A percentile compares a stretch with the other conserved stretches of the same genome.
Conservation (phyloP, 2,797 vertebrate species). For the Numenius phaeopus region DNA sequence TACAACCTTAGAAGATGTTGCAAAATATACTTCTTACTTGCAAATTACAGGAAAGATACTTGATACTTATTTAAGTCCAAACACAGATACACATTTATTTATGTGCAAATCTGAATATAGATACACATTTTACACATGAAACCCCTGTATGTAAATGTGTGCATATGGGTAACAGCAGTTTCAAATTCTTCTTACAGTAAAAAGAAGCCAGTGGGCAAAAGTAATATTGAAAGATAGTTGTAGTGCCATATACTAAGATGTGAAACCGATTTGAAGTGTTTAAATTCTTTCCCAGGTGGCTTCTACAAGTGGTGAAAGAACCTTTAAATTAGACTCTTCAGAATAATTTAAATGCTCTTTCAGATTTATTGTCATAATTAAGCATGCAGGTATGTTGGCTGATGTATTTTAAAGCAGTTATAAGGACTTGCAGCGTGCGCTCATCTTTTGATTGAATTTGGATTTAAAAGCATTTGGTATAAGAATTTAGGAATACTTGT, state of each 20-base stretch:
- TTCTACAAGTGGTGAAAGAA: not conserved
- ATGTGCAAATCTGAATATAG: not conserved
- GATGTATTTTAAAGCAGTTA: not conserved
- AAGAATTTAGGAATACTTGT: not conserved
- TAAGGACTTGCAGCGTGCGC: not conserved
- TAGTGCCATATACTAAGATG: not conserved
- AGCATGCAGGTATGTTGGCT: not conserved
- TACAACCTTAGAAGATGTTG: not conserved
- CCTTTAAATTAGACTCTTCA: not conserved
- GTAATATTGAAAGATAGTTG: not conserved
- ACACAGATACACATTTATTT: not conserved
- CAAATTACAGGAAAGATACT: not conserved
- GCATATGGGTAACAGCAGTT: not conserved
- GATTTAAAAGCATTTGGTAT: not conserved
- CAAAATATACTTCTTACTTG: not conserved
- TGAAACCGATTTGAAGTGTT: not conserved
- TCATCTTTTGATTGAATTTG: not conserved
- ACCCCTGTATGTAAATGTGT: fast-evolving
- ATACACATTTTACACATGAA: not conserved
- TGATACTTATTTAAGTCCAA: not conserved
- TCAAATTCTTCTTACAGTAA: not conserved
- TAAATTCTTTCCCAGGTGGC: not conserved
- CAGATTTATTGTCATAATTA: not conserved
- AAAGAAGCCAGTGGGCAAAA: not conserved
- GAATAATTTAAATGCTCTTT: not conserved